These are phyloP conservation scores for Drosophila meridiana DNA, from an alignment of 2,888 invertebrate genomes.

Conservation along the genomic window DNA sequence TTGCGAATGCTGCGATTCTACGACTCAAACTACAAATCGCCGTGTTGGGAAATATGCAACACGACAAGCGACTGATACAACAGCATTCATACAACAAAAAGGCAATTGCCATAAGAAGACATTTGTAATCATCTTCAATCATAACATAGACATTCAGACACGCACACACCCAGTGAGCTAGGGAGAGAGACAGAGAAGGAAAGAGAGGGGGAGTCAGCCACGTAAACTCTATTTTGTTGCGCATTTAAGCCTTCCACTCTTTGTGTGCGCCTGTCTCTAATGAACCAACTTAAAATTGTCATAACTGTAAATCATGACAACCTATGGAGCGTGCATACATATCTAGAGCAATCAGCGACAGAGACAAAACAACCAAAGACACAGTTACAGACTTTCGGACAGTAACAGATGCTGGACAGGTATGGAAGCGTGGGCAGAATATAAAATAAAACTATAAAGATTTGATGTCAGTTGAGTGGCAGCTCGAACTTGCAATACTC, in stretches of 20 bases:
- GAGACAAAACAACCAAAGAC: slow-evolving; percentile 2
- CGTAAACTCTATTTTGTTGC: slow-evolving; percentile 38
- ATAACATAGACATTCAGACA: slow-evolving; percentile 68
- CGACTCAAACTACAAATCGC: slow-evolving; percentile 46
- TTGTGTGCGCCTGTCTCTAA: slow-evolving; percentile 53
- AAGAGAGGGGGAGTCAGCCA: slow-evolving; percentile 7
- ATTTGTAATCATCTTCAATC: slow-evolving; percentile 79
- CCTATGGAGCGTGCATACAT: slow-evolving; percentile 64
- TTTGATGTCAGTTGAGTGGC: not conserved
- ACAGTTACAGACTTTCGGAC: not conserved
- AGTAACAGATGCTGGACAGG: slow-evolving; percentile 22
- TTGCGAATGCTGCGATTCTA: slow-evolving; percentile 12
- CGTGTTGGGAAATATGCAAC: slow-evolving; percentile 53
- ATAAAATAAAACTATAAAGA: slow-evolving; percentile 14
- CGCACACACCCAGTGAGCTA: slow-evolving; percentile 43
- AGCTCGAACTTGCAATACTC: slow-evolving; percentile 25
- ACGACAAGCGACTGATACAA: slow-evolving; percentile 13
- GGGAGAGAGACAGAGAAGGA: not conserved
- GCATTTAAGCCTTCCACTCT: slow-evolving; percentile 38
- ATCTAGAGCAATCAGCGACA: slow-evolving; percentile 67
- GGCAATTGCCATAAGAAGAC: slow-evolving; percentile 74
- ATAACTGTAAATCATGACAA: slow-evolving; percentile 79
- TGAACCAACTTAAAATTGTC: slow-evolving; percentile 82
- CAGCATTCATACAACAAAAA: slow-evolving; percentile 21
- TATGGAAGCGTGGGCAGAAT: slow-evolving; percentile 52